Evolutionary conservation across 2,797 vertebrate genomes (phyloP).

Genomic region (Telmatherina bonti): DNA sequence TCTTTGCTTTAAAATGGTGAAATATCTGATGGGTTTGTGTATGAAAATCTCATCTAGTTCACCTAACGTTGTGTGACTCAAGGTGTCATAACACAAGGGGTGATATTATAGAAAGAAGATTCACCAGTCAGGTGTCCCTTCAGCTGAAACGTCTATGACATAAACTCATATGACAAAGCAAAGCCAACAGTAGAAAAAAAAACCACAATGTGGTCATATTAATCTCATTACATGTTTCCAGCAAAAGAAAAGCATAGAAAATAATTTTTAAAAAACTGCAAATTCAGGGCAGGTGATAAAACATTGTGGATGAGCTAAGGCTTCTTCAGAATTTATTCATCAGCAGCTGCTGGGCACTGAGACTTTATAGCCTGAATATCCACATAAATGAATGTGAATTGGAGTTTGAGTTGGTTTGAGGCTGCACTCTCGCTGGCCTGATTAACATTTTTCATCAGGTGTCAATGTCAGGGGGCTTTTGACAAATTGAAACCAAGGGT

Average conservation of each 20-base stretch:
- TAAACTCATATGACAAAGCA: neutral
- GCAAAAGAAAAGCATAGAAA: neutral
- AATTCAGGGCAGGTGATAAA: neutral
- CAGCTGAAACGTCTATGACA: neutral
- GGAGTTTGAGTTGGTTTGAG: slow-evolving; percentile 26
- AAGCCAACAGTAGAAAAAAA: neutral
- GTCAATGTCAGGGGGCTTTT: slow-evolving; percentile 18
- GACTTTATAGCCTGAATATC: slow-evolving; percentile 13
- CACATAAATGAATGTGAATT: slow-evolving; percentile 24
- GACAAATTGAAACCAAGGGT: slow-evolving; percentile 32
- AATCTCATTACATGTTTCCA: slow-evolving; percentile 9
- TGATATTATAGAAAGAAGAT: neutral
- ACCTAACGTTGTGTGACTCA: neutral
- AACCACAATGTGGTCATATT: neutral
- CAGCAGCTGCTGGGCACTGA: slow-evolving; percentile 36
- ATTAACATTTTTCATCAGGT: slow-evolving; percentile 45
- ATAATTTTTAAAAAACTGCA: neutral
- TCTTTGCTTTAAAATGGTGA: neutral
- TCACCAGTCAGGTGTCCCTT: neutral
- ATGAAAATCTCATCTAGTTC: neutral
- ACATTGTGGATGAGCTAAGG: neutral
- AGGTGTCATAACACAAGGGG: neutral
- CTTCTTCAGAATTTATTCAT: slow-evolving; percentile 31
- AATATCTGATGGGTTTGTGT: neutral
- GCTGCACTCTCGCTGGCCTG: slow-evolving; percentile 3